Conservation (phyloP, 2,113 vertebrate genomes). For the Panthera tigris region DNA sequence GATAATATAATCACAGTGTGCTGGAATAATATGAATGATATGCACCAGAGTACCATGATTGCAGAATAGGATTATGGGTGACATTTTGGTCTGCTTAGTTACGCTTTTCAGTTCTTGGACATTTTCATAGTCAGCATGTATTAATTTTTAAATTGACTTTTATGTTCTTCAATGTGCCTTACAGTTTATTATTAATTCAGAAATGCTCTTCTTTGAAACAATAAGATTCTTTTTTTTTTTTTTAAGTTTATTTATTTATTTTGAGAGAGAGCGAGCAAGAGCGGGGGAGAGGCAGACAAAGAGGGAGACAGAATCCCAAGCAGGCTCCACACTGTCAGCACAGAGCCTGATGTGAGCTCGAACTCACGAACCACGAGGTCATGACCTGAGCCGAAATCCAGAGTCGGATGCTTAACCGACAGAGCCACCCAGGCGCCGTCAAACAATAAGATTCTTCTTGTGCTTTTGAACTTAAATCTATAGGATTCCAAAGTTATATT, state of each 20-base stretch:
- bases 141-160: constrained; percentile 11
- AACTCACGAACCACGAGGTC: too few relatives aligned
- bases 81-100: not conserved
- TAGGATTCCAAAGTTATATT: not conserved
- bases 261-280: too few relatives aligned
- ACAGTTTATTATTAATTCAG: not conserved
- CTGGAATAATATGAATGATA: not conserved
- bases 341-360: too few relatives aligned
- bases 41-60: not conserved
- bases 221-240: too few relatives aligned
- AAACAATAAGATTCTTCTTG: too few relatives aligned
- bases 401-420: too few relatives aligned
- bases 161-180: not conserved
- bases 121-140: not conserved
- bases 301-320: too few relatives aligned
- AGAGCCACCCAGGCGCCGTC: too few relatives aligned
- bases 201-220: not conserved
- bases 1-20: not conserved
- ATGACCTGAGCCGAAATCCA: too few relatives aligned
- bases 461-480: not conserved
- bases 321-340: too few relatives aligned
- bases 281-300: too few relatives aligned
- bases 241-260: too few relatives aligned
- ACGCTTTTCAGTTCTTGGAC: not conserved
- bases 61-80: not conserved